These are phyloP conservation scores for Catagonus wagneri DNA, from an alignment of 2,113 vertebrate genomes.

Conservation along the genomic window DNA sequence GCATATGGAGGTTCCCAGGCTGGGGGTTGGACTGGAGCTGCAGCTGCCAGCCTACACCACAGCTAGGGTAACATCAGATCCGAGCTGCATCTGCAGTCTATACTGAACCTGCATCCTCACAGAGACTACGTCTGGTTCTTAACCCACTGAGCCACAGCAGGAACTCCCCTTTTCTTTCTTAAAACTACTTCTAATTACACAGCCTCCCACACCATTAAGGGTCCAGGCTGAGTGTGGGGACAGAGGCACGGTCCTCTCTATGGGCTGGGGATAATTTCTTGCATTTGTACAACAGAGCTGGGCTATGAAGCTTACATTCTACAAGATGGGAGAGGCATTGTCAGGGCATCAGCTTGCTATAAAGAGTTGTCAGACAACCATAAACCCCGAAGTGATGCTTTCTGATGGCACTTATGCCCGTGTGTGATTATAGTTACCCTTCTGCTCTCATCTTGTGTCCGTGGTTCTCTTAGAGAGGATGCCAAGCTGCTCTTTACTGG, in stretches of 20 bases:
- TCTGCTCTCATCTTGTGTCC: background rate
- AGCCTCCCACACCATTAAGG: background rate
- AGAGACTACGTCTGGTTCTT: too few relatives aligned
- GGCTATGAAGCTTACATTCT: background rate
- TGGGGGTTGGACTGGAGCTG: too few relatives aligned
- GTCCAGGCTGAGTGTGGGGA: background rate
- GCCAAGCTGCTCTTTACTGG: background rate
- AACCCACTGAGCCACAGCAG: too few relatives aligned
- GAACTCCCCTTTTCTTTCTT: background rate
- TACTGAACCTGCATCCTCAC: too few relatives aligned
- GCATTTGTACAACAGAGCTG: background rate
- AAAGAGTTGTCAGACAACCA: background rate
- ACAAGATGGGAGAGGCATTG: background rate
- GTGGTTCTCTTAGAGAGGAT: background rate
- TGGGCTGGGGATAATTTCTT: slow-evolving; percentile 71
- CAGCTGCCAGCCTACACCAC: too few relatives aligned
- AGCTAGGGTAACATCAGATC: too few relatives aligned
- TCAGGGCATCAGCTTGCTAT: background rate
- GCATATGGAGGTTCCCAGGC: too few relatives aligned
- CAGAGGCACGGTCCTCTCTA: background rate
- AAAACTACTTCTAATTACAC: slow-evolving; percentile 25
- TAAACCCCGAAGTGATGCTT: background rate
- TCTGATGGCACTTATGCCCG: background rate
- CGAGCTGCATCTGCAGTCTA: too few relatives aligned
- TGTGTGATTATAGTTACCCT: background rate